A percentile compares a stretch with the other conserved stretches of the same genome.
Conservation (phyloP, 2,797 vertebrate genomes). For the Mormyrus proboscirostris region DNA sequence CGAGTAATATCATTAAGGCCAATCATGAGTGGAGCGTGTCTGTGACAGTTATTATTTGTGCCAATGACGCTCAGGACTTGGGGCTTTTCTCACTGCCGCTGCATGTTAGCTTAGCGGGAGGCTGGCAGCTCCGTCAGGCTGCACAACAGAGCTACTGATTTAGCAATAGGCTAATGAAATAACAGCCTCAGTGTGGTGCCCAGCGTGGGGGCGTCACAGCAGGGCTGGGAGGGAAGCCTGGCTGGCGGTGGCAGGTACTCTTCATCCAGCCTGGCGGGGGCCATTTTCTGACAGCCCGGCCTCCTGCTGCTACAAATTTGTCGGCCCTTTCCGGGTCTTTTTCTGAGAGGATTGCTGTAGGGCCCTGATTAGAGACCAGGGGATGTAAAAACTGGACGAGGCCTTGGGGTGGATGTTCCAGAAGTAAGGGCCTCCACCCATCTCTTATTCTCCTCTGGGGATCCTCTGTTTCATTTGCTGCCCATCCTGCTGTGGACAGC, state of each 20-base stretch:
- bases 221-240: conserved; percentile 47
- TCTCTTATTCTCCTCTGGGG: conserved; percentile 66
- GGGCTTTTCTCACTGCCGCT: conserved; percentile 16
- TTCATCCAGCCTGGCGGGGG: conserved; percentile 58
- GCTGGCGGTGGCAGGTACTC: conserved; percentile 69
- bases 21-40: conserved; percentile 29
- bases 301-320: conserved; percentile 47
- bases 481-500: conserved; percentile 46
- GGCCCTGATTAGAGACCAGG: neutral
- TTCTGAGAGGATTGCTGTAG: conserved; percentile 51
- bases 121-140: conserved; percentile 21
- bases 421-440: conserved; percentile 42
- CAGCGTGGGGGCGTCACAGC: conserved; percentile 59
- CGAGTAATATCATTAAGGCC: conserved; percentile 25
- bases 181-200: conserved; percentile 59
- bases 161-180: conserved; percentile 58
- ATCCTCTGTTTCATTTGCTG: conserved; percentile 54
- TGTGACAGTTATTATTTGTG: conserved; percentile 40
- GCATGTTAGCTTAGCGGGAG: conserved; percentile 37
- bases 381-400: conserved; percentile 18
- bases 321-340: conserved; percentile 26
- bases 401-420: conserved; percentile 41
- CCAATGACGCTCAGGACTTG: conserved; percentile 34
- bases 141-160: conserved; percentile 49
- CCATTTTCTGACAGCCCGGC: conserved; percentile 38